Percentiles rank a stretch among this genome's conserved stretches.
Evolutionary conservation across 2,113 vertebrate genomes (phyloP).

Genomic region (Anolis carolinensis): DNA sequence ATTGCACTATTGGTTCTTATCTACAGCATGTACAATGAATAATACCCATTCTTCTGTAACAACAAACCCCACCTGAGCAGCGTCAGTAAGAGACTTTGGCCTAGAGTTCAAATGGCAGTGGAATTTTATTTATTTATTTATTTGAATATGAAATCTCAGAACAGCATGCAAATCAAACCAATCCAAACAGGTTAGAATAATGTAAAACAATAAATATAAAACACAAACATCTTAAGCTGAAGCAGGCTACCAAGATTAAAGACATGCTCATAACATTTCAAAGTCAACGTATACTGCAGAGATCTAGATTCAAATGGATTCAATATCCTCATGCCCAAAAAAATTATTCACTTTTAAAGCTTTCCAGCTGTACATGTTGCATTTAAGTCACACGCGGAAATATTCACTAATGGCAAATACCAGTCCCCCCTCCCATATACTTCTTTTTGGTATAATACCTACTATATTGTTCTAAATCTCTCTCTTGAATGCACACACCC

Average conservation of each 20-base stretch:
- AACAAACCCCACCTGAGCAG: not conserved
- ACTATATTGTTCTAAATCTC: not conserved
- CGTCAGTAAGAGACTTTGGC: not conserved
- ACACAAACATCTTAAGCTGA: no score
- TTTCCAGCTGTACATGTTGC: not conserved
- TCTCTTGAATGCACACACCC: conserved; percentile 9
- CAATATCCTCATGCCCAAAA: not conserved
- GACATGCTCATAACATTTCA: no score
- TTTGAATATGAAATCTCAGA: no score
- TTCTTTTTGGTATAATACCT: not conserved
- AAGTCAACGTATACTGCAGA: not conserved
- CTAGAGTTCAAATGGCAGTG: not conserved
- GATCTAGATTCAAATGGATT: not conserved
- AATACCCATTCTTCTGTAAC: not conserved
- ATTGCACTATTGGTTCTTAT: not conserved
- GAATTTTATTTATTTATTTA: no score
- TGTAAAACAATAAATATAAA: no score
- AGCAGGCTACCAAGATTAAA: no score
- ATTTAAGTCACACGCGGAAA: not conserved
- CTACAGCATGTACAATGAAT: not conserved
- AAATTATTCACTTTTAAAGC: not conserved
- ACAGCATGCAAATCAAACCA: no score
- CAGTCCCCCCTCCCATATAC: no score
- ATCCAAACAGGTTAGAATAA: no score
- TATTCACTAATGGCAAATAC: conserved; percentile 1